phyloP scores from a whole-genome alignment of 2,113 vertebrate species.

The Lota lota region DNA sequence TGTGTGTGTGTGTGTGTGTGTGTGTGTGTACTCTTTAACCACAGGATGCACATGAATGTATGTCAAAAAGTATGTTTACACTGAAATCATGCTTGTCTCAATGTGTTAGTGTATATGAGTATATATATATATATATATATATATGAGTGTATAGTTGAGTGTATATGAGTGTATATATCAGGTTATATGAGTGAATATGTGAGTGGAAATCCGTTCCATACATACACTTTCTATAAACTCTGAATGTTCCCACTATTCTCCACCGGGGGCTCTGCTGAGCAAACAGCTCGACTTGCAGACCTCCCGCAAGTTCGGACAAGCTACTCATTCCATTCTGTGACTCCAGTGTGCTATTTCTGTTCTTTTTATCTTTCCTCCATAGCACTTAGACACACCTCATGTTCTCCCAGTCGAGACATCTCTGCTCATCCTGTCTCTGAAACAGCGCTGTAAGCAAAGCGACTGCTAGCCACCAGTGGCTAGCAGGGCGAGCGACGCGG shows the following conservation, averaged over 20 bases:
- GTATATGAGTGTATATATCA: background rate
- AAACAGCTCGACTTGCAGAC: slow-evolving; percentile 21
- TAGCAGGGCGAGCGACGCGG: no score
- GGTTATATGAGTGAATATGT: background rate
- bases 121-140: background rate
- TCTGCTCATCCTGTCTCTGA: slow-evolving; percentile 9
- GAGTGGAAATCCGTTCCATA: background rate
- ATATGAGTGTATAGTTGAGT: background rate
- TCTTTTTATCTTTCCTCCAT: slow-evolving; percentile 40
- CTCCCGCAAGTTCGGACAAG: slow-evolving; percentile 59
- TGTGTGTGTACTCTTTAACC: no score
- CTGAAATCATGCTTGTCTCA: no score
- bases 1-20: slow-evolving; percentile 14
- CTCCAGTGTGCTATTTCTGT: slow-evolving; percentile 22
- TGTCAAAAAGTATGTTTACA: no score
- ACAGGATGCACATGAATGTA: background rate
- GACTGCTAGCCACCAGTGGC: background rate
- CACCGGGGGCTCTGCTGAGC: slow-evolving; percentile 49
- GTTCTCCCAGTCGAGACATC: slow-evolving; percentile 32
- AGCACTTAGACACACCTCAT: slow-evolving; percentile 27
- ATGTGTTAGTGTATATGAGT: background rate
- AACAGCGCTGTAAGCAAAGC: slow-evolving; percentile 14
- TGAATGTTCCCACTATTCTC: slow-evolving; percentile 31
- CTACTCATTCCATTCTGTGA: slow-evolving; percentile 61
- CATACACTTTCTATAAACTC: slow-evolving; percentile 17